These are phyloP conservation scores for Gadus macrocephalus DNA, from an alignment of 2,113 vertebrate species.

Conservation along the genomic window DNA sequence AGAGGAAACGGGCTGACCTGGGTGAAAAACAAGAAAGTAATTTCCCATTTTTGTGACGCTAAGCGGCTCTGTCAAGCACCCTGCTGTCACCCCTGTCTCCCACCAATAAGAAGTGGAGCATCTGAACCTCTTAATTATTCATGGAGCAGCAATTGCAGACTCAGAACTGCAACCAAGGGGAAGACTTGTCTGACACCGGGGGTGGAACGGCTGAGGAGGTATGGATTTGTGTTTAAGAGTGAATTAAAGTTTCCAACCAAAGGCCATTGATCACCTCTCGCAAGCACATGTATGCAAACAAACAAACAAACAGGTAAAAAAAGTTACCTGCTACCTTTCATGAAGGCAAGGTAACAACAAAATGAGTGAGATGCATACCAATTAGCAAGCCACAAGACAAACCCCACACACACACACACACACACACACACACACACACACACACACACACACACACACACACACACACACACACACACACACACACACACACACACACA, in stretches of 20 bases:
- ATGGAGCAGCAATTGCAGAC: conserved; percentile 43
- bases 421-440: too few species aligned
- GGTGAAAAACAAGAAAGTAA: conserved; percentile 29
- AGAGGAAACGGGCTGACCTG: too few species aligned
- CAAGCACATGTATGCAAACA: background rate
- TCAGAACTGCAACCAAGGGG: conserved; percentile 26
- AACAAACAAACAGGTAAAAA: background rate
- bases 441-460: too few species aligned
- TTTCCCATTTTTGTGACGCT: conserved; percentile 45
- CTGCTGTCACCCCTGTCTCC: conserved; percentile 57
- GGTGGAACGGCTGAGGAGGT: background rate
- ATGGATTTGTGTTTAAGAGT: conserved; percentile 14
- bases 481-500: too few species aligned
- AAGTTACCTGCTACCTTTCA: background rate
- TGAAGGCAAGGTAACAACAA: conserved; percentile 8
- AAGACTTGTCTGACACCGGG: background rate
- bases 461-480: too few species aligned
- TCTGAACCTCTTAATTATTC: conserved; percentile 59
- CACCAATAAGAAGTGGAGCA: conserved; percentile 50
- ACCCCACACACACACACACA: too few species aligned
- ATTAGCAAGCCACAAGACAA: conserved; percentile 6
- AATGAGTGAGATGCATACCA: conserved; percentile 17
- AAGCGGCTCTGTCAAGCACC: conserved; percentile 56
- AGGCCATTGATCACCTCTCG: conserved; percentile 17
- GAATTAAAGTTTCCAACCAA: conserved; percentile 30